These are phyloP conservation scores for Callitettix versicolor DNA, from an alignment of 1,140 invertebrate species.

Conservation along the genomic window DNA sequence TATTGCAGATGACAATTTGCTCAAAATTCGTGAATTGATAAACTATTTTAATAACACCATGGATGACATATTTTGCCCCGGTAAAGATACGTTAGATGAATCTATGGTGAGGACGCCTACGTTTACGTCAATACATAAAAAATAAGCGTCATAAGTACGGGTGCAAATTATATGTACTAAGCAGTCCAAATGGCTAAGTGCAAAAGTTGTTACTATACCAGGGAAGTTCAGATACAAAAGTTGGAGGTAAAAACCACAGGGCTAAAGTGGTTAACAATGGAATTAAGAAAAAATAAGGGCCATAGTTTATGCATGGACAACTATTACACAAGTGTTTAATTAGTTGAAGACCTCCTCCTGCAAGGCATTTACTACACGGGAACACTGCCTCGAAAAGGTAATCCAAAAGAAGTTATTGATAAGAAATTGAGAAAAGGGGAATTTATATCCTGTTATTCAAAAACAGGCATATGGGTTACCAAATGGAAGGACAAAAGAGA, in stretches of 20 bases:
- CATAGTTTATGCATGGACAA: constrained; percentile 2
- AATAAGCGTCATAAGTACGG: constrained; percentile 27
- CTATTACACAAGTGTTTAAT: constrained; percentile 22
- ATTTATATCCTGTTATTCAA: constrained; percentile 26
- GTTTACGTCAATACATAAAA: constrained; percentile 30
- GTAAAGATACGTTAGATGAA: constrained; percentile 24
- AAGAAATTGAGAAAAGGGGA: constrained; percentile 32
- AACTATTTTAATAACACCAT: background rate
- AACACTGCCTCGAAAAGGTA: constrained; percentile 22
- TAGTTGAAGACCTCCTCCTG: no score
- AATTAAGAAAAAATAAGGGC: background rate
- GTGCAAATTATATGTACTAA: constrained; percentile 22
- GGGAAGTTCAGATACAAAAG: constrained; percentile 5
- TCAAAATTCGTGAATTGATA: background rate
- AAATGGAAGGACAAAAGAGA: constrained; percentile 35
- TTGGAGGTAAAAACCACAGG: constrained; percentile 7
- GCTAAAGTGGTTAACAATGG: constrained; percentile 15
- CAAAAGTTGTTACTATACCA: constrained; percentile 11
- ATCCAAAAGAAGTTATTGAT: constrained; percentile 30
- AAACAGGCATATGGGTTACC: constrained; percentile 31
- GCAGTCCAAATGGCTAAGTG: constrained; percentile 15
- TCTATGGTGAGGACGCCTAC: constrained; percentile 27
- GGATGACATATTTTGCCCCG: background rate
- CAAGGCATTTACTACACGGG: no score
- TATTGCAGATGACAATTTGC: background rate